Conservation (phyloP, 2,888 invertebrate species). For the Xestobium rufovillosum region DNA sequence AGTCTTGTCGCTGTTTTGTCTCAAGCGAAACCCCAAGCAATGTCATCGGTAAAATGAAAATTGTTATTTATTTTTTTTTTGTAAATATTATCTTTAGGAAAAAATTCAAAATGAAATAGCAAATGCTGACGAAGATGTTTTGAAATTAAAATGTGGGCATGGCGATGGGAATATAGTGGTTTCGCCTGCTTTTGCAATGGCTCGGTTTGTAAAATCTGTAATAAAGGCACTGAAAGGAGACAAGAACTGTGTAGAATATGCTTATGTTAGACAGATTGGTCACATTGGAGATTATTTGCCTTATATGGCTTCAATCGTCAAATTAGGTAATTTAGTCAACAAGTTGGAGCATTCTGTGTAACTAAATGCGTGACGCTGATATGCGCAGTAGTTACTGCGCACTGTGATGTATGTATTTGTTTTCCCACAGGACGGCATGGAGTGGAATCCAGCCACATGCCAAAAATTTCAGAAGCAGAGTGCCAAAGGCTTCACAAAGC, state of each 20-base stretch:
- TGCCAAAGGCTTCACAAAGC: slow-evolving; percentile 31
- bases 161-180: slow-evolving; percentile 28
- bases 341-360: no score
- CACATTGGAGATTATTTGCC: slow-evolving; percentile 37
- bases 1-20: slow-evolving; percentile 36
- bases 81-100: slow-evolving; percentile 14
- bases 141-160: slow-evolving; percentile 28
- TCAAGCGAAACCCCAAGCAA: slow-evolving; percentile 29
- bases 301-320: slow-evolving; percentile 37
- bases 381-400: background rate
- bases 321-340: slow-evolving; percentile 29
- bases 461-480: slow-evolving; percentile 33
- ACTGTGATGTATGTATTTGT: background rate
- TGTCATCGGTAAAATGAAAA: slow-evolving; percentile 8
- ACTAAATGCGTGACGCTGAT: no score
- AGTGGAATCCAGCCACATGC: slow-evolving; percentile 36
- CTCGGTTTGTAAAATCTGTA: slow-evolving; percentile 35
- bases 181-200: slow-evolving; percentile 32
- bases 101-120: slow-evolving; percentile 29
- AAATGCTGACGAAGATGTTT: slow-evolving; percentile 30
- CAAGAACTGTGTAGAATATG: slow-evolving; percentile 35
- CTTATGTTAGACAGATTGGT: slow-evolving; percentile 37
- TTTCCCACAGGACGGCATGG: slow-evolving; percentile 32
- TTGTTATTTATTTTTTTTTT: background rate
- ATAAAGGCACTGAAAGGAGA: slow-evolving; percentile 33